Base-by-base conservation (phyloP, 2,888 invertebrate species). In the Diloba caeruleocephala region DNA sequence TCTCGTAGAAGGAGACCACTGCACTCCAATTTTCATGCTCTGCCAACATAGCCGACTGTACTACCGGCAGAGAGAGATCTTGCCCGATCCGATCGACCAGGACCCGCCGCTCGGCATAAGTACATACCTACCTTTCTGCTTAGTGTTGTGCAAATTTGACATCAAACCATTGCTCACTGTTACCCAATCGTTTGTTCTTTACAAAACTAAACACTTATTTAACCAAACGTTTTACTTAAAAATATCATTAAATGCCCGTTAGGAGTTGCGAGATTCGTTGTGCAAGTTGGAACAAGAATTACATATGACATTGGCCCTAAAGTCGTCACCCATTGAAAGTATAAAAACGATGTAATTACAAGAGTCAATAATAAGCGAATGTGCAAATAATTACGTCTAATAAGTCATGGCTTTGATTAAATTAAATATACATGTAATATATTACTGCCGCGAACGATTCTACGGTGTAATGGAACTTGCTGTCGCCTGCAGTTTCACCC, bases 221-320 rank as follows among this genome's bases (percentile, higher is more conserved):
- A 2, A 33, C 6, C 14, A 48, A 13, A 14, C 7, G 10, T 42
- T 28, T 19, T 1, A 4, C 21, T 21, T 5, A 7, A 21, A 31
- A 36, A 25, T 34, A 12, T 33, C 12, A n/a, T 31, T 1, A 13
- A 37, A 42, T 37, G n/a, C 13, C 26, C 34, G 9, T 17, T 8
- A 32, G 17, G 0, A 17, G 5, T 36, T 34, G 9, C 19, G 0
- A 36, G 9, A 42, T 10, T 26, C 8, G 19, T 42, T 66, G 60
- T 42, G 37, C 28, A 59, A 42, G 34, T 39, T n/a, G 2, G 5
- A 9, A 29, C 43, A 38, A 41, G 44, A 43, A 43, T 21, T 21
- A 33, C 33, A 48, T 29, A 37, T 43, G 71, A 42, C 74, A 59
- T 71, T 71, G 74, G 49, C 74, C 66, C 51, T 61, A 51, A 26